These are phyloP conservation scores for Hydrochoerus hydrochaeris DNA, from an alignment of 2,113 vertebrate genomes.

Conservation along the genomic window DNA sequence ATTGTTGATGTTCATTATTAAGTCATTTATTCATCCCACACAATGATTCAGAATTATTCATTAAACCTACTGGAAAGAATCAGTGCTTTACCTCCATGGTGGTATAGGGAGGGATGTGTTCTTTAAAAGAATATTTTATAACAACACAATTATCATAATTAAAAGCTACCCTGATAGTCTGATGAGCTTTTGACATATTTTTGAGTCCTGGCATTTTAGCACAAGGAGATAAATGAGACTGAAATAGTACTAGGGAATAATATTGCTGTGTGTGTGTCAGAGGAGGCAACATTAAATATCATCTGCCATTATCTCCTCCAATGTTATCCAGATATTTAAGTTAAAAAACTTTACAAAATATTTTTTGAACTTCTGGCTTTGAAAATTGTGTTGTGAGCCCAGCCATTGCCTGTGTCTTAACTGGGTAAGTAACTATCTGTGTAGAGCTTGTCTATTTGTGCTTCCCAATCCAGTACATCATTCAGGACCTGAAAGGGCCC, in stretches of 20 bases:
- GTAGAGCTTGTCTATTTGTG: not conserved
- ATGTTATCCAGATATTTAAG: constrained; percentile 31
- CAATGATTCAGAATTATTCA: constrained; percentile 75
- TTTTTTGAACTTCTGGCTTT: constrained; percentile 44
- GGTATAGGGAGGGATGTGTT: constrained; percentile 50
- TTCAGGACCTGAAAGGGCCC: not conserved
- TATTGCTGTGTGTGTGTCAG: not conserved
- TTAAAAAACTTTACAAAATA: constrained; percentile 50
- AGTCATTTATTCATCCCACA: constrained; percentile 73
- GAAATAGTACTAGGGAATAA: constrained; percentile 47
- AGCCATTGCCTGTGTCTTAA: not conserved
- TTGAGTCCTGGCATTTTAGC: constrained; percentile 56
- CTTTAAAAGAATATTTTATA: constrained; percentile 56
- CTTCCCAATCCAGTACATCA: not conserved
- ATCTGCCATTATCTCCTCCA: not conserved
- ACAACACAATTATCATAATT: constrained; percentile 75
- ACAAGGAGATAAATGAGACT: constrained; percentile 42
- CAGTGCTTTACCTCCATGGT: constrained; percentile 55
- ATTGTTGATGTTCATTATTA: constrained; percentile 74
- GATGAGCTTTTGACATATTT: constrained; percentile 74
- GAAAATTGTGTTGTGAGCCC: not conserved
- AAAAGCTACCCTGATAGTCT: constrained; percentile 70
- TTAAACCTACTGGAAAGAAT: constrained; percentile 65
- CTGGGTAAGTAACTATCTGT: accelerated
- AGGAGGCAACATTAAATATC: constrained; percentile 17